Conservation (phyloP, 2,888 invertebrate genomes). For the Tetheella fluctuosa region DNA sequence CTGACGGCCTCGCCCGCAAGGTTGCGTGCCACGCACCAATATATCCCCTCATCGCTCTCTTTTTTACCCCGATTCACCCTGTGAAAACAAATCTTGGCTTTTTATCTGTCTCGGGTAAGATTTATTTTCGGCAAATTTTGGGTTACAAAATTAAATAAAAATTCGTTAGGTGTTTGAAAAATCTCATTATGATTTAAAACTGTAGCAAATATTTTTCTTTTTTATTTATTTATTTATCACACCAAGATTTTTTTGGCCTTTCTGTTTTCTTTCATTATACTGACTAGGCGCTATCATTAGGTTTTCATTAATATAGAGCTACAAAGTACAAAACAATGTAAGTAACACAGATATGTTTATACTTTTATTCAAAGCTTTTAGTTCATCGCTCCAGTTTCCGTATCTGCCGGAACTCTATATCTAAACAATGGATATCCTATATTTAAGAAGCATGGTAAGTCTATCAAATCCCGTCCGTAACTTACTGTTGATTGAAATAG, state of each 20-base stretch:
- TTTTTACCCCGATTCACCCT: constrained; percentile 97
- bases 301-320: no score
- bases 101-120: constrained; percentile 19
- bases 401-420: constrained; percentile 11
- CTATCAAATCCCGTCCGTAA: neutral
- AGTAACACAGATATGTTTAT: no score
- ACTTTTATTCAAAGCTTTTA: neutral
- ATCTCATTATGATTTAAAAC: no score
- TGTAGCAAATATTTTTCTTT: no score
- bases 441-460: constrained; percentile 10
- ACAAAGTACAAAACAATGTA: no score
- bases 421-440: constrained; percentile 15
- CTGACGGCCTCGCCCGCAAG: constrained; percentile 94
- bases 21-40: constrained; percentile 98
- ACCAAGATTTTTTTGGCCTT: no score
- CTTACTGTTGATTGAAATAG: constrained; percentile 10
- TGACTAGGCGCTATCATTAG: no score
- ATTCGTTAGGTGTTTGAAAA: no score
- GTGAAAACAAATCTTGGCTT: constrained; percentile 29
- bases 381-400: constrained; percentile 1
- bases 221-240: no score
- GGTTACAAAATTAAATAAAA: neutral
- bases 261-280: no score
- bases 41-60: constrained; percentile 96
- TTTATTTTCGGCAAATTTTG: constrained; percentile 24